phyloP scores from a whole-genome alignment of 2,888 invertebrate genomes.

The Nephrotoma guestfalica region DNA sequence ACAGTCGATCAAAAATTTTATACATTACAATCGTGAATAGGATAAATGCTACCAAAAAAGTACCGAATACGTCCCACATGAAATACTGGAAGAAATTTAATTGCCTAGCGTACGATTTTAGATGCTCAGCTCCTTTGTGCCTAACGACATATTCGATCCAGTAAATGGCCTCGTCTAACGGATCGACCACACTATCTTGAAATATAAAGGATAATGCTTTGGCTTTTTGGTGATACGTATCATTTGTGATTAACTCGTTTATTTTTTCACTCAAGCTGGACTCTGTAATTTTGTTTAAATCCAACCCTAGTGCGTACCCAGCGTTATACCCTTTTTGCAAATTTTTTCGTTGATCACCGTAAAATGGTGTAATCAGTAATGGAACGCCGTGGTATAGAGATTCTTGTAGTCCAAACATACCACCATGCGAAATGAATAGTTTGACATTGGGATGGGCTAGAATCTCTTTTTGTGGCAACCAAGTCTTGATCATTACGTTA shows the following conservation, averaged over 20 bases:
- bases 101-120: constrained; percentile 29
- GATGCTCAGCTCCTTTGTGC: constrained; percentile 28
- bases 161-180: constrained; percentile 41
- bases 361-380: constrained; percentile 33
- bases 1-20: not conserved
- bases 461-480: constrained; percentile 40
- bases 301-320: constrained; percentile 28
- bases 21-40: not conserved
- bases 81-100: constrained; percentile 31
- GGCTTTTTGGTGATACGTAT: constrained; percentile 28
- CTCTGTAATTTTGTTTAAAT: constrained; percentile 26
- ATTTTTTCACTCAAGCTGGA: constrained; percentile 25
- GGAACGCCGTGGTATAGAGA: constrained; percentile 30
- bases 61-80: constrained; percentile 37
- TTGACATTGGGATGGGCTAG: constrained; percentile 32
- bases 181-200: constrained; percentile 38
- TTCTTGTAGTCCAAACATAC: constrained; percentile 32
- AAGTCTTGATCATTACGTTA: constrained; percentile 34
- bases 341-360: constrained; percentile 33
- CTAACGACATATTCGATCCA: constrained; percentile 44
- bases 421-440: constrained; percentile 35
- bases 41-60: constrained; percentile 16
- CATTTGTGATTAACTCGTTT: constrained; percentile 25
- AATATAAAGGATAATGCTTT: constrained; percentile 35
- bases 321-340: constrained; percentile 25